phyloP scores from a whole-genome alignment of 1,140 invertebrate species.

The Eueides isabella region DNA sequence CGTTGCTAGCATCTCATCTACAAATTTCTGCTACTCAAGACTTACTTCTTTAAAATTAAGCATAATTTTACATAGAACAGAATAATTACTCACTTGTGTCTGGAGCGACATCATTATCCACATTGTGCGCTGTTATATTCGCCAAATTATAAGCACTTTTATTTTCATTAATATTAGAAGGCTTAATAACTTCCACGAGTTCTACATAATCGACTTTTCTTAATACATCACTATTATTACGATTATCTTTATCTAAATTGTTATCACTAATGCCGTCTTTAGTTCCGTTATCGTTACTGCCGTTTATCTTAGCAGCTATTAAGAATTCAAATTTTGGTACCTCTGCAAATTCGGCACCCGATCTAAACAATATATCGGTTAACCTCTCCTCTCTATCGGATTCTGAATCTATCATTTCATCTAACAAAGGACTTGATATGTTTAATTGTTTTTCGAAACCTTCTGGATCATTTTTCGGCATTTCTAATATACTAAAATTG shows the following conservation, averaged over 20 bases:
- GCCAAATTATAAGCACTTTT: slow-evolving; percentile 65
- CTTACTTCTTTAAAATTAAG: too few species aligned
- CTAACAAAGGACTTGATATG: slow-evolving; percentile 71
- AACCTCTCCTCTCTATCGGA: slow-evolving; percentile 70
- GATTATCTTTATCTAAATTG: slow-evolving; percentile 53
- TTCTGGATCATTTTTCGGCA: slow-evolving; percentile 56
- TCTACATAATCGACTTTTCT: slow-evolving; percentile 74
- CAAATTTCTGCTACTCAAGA: too few species aligned
- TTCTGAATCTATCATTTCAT: slow-evolving; percentile 74
- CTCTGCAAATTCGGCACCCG: slow-evolving; percentile 58
- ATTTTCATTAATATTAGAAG: slow-evolving; percentile 56
- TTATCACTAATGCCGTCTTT: slow-evolving; percentile 53
- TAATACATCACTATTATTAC: slow-evolving; percentile 65
- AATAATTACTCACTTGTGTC: slow-evolving; percentile 74
- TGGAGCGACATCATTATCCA: slow-evolving; percentile 75
- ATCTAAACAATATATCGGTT: slow-evolving; percentile 70
- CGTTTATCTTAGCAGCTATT: slow-evolving; percentile 64
- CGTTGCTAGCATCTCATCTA: too few species aligned
- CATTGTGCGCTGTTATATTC: slow-evolving; percentile 73
- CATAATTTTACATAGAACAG: background rate
- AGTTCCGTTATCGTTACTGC: slow-evolving; percentile 51
- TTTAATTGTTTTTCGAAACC: slow-evolving; percentile 70
- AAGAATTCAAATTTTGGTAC: slow-evolving; percentile 68
- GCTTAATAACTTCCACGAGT: slow-evolving; percentile 67
- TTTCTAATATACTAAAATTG: slow-evolving; percentile 52